Evolutionary conservation across 2,113 vertebrate species (phyloP).

Genomic region (Parotia lawesii): DNA sequence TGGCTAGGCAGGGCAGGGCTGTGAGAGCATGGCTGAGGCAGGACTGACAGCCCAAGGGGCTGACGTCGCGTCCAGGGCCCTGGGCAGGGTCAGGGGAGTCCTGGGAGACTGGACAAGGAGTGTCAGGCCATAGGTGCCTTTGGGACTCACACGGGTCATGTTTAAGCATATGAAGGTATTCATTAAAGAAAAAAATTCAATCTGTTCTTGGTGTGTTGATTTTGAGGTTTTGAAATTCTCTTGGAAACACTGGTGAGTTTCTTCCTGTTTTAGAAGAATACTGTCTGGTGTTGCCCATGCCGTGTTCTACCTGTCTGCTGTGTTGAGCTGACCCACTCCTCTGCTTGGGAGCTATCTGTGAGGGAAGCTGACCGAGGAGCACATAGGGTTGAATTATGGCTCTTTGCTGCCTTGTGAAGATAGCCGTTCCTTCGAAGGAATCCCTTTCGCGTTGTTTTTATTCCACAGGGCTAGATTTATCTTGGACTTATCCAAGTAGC

Average conservation of each 20-base stretch:
- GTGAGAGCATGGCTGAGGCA: accelerated
- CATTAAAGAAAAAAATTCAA: not conserved
- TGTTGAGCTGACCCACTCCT: not conserved
- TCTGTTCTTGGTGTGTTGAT: not conserved
- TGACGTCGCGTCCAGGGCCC: not conserved
- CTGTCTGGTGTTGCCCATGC: not conserved
- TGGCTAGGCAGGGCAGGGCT: not conserved
- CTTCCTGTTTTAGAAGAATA: not conserved
- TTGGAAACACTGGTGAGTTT: not conserved
- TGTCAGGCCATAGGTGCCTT: not conserved
- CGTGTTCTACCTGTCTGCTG: accelerated
- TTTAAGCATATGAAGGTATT: not conserved
- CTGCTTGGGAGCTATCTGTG: not conserved
- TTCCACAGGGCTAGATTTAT: not conserved
- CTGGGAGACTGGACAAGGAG: not conserved
- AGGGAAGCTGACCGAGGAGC: not conserved
- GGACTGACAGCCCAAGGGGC: not conserved
- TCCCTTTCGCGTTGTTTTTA: not conserved
- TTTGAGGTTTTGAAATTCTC: not conserved
- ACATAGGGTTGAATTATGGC: not conserved
- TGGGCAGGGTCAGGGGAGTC: not conserved
- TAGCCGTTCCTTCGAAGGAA: not conserved
- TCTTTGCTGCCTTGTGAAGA: not conserved
- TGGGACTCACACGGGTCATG: accelerated
- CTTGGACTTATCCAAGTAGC: not conserved